Evolutionary conservation across 2,888 invertebrate species (phyloP).

Genomic region (Chouioia cunea): DNA sequence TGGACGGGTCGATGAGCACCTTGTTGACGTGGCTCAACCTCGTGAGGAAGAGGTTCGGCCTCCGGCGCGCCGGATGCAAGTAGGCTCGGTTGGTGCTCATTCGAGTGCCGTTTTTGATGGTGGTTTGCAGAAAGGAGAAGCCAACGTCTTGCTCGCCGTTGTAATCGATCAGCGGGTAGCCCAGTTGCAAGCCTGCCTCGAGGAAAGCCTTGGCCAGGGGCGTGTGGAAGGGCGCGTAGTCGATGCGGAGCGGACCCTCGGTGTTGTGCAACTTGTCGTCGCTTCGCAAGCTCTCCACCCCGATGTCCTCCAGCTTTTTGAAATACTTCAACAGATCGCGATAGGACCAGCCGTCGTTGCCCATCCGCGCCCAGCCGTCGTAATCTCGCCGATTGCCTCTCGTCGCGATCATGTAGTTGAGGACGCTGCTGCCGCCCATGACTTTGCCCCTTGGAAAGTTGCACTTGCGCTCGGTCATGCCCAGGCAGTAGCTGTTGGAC

Average conservation of each 20-base stretch:
- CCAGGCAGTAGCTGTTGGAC: conserved; percentile 79
- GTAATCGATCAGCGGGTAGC: conserved; percentile 74
- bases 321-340: conserved; percentile 81
- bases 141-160: conserved; percentile 76
- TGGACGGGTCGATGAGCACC: conserved; percentile 72
- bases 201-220: conserved; percentile 75
- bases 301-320: conserved; percentile 81
- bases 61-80: conserved; percentile 72
- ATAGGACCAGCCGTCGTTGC: conserved; percentile 82
- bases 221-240: conserved; percentile 71
- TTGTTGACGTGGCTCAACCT: conserved; percentile 74
- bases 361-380: conserved; percentile 80
- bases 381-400: conserved; percentile 81
- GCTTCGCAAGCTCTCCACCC: neutral
- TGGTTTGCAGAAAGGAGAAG: conserved; percentile 74
- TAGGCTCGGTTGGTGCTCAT: conserved; percentile 79
- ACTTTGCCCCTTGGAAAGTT: conserved; percentile 76
- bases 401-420: conserved; percentile 87
- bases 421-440: conserved; percentile 83
- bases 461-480: conserved; percentile 60
- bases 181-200: conserved; percentile 74
- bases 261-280: conserved; percentile 70
- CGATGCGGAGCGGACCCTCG: conserved; percentile 73
- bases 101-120: conserved; percentile 76
- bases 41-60: conserved; percentile 75